Evolutionary conservation across 2,113 vertebrate species (phyloP).

Genomic region (Oreochromis aureus): DNA sequence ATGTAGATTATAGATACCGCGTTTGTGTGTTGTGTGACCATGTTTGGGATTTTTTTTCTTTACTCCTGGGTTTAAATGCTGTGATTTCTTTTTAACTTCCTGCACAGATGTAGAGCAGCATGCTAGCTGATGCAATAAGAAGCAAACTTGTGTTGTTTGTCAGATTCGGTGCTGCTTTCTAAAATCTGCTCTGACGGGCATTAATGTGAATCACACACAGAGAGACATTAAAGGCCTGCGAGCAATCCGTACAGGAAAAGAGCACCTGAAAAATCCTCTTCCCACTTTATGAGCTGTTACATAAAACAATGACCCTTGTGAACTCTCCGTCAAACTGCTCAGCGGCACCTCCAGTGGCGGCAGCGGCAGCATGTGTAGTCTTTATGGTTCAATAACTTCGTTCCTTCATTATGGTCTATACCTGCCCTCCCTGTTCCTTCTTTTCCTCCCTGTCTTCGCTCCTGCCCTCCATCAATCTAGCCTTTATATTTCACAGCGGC

Average conservation of each 20-base stretch:
- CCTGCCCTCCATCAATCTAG: neutral
- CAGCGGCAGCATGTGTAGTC: neutral
- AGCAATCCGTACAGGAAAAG: conserved; percentile 1
- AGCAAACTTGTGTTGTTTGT: conserved; percentile 27
- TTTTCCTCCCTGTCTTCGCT: neutral
- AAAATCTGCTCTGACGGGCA: conserved; percentile 15
- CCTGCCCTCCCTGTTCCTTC: neutral
- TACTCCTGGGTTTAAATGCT: neutral
- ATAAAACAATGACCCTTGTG: neutral
- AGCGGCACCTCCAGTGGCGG: neutral
- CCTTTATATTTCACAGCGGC: conserved; percentile 27
- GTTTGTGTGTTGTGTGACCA: neutral
- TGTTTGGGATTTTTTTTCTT: neutral
- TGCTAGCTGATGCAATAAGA: conserved; percentile 52
- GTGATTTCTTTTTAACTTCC: neutral
- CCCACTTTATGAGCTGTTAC: conserved; percentile 8
- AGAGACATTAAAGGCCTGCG: neutral
- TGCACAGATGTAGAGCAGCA: neutral
- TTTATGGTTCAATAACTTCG: conserved; percentile 30
- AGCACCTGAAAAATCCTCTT: conserved; percentile 31
- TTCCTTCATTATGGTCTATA: neutral
- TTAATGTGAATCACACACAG: neutral
- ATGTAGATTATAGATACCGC: conserved; percentile 7
- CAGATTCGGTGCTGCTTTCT: conserved; percentile 6
- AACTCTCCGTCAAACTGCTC: neutral